Evolutionary conservation across 2,113 vertebrate species (phyloP), one percentile per base, ranked within the genome.

Genomic region (Saccopteryx bilineata): DNA sequence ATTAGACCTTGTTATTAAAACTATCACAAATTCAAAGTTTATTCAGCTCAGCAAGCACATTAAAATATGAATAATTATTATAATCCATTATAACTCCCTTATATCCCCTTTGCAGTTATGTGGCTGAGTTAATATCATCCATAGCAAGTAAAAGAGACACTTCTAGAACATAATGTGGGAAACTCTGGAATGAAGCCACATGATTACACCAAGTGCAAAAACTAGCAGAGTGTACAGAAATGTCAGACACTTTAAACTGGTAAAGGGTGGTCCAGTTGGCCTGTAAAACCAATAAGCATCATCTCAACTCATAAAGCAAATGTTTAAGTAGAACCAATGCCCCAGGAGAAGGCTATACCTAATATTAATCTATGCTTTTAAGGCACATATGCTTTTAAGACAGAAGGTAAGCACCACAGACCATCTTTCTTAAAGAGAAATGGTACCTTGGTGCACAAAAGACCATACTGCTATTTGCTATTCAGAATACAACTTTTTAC

Each of bases 31-130:
- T 81, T 63, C n/a, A 89, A 84, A 92, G 65, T 60, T 46, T n/a
- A 87, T 87, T 90, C 58, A 69, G 90, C 26, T 71, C 48, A 84
- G 69, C 52, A 92, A 95, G 48, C 39, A 39, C 23, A 21, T 21
- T 15, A 97, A n/a, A 91, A 96, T 82, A 31, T 69, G 61, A 91
- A 71, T 48, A 91, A 93, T 90, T 83, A 82, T 23, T 83, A 7
- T 78, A 80, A 33, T 97, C 39, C 52, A n/a, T 87, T 72, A 68
- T 61, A 81, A 84, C 2, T 85, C 58, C 50, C 21, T 71, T 74
- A 66, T 85, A 85, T 75, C 60, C 13, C 63, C 52, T 93, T 95
- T 69, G 91, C 5, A 85, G 21, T 56, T 75, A 85, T 61, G 48
- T 94, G 63, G 39, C 23, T 86, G 68, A 83, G 58, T 86, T 90